Evolutionary conservation across 2,797 vertebrate species (phyloP), one percentile per base, ranked within the genome.

Genomic region (Sebastes nivosus): DNA sequence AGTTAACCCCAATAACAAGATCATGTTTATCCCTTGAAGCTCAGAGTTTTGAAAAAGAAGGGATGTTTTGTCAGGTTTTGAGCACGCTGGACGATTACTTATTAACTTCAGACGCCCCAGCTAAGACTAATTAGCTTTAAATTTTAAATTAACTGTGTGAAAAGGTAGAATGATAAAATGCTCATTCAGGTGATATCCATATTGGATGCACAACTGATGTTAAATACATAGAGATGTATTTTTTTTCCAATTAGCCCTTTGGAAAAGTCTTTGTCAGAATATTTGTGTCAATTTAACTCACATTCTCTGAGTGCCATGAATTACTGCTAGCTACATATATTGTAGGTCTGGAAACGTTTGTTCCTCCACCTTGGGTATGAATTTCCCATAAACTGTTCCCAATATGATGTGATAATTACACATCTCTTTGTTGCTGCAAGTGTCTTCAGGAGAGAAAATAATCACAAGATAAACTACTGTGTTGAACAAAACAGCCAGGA

Each of bases 91-190:
- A 72, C 55, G 16, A 30, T 69, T n/a, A 61, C 29, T 8, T 38
- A 38, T 3, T 58, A 54, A 67, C 42, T 10, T 67, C 11, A 74
- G 42, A 78, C 36, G 27, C 55, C 27, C 69, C 3, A 52, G 2
- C 36, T 69, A 27, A 32, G 16, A 68, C 8, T 27, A 11, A 25
- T 34, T 67, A 70, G 68, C 63, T 84, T 80, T 71, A 54, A 83
- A 70, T 82, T 84, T 80, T 71, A 54, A 83, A 70, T 82, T 20
- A 66, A 71, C 30, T 30, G 7, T n/a, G 7, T 11, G 57, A 70
- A 78, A 30, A 32, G 1, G 2, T 27, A 42, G 42, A 30, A 63
- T 29, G 3, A 55, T 61, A 18, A 70, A 58, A 34, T 73, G 34
- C 50, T 34, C 5, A 66, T 63, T 73, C 30, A 74, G 34, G 11